A percentile compares a stretch with the other conserved stretches of the same genome.
Evolutionary conservation across 2,888 invertebrate species (phyloP).

Genomic region (Lapara coniferarum): DNA sequence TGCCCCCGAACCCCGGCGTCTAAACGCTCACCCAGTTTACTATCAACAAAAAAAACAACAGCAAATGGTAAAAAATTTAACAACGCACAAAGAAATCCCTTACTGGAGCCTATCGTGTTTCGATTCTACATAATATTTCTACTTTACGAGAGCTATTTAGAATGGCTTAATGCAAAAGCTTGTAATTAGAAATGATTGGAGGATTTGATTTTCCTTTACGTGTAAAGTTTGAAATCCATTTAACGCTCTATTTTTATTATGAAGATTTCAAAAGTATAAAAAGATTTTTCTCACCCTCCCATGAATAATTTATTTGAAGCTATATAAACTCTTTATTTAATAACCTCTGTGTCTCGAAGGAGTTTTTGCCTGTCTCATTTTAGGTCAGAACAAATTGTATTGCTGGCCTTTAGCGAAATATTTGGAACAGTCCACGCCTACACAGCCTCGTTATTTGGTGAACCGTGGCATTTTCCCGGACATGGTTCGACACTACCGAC

Average conservation of each 20-base stretch:
- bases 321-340: not conserved
- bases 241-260: too few species aligned
- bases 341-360: not conserved
- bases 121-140: not conserved
- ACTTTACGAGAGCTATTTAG: not conserved
- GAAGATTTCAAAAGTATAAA: not conserved
- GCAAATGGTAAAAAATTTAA: not conserved
- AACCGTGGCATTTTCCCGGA: conserved; percentile 18
- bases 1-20: not conserved
- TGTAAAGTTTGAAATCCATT: not conserved
- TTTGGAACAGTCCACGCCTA: conserved; percentile 19
- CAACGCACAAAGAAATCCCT: conserved; percentile 4
- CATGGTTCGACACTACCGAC: not conserved
- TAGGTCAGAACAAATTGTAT: conserved; percentile 3
- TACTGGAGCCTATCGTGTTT: not conserved
- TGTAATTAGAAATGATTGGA: not conserved
- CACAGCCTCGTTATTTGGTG: conserved; percentile 17
- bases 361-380: not conserved
- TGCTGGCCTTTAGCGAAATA: conserved; percentile 13
- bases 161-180: not conserved
- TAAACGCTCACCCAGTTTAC: not conserved
- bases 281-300: not conserved
- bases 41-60: conserved; percentile 11
- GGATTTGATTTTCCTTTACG: too few species aligned
- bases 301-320: not conserved